Percentiles rank a stretch among this genome's conserved stretches.
Conservation (phyloP, 1,140 invertebrate species). For the Aphidius gifuensis region DNA sequence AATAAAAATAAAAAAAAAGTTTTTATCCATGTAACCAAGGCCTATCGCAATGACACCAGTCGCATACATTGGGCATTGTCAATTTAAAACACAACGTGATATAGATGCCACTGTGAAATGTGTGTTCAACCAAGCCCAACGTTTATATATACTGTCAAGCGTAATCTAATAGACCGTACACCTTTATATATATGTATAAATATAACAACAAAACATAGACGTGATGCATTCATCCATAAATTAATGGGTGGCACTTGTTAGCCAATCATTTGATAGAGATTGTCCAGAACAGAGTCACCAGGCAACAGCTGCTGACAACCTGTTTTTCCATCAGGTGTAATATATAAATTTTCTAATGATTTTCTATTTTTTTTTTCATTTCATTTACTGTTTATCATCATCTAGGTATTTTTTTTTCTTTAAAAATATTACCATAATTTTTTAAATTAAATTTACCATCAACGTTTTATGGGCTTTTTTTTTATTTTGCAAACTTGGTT, state of each 20-base stretch:
- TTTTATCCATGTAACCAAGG: no score
- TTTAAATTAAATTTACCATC: no score
- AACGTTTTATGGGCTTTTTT: no score
- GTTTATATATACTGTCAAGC: slow-evolving; percentile 11
- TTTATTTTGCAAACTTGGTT: no score
- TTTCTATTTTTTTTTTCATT: not conserved
- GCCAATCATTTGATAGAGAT: slow-evolving; percentile 31
- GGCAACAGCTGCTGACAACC: slow-evolving; percentile 30
- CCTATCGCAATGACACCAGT: no score
- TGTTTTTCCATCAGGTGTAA: slow-evolving; percentile 19
- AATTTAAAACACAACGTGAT: no score
- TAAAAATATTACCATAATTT: no score
- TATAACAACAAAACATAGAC: slow-evolving; percentile 5
- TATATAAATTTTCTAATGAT: not conserved
- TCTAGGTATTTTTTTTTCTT: not conserved
- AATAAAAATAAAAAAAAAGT: no score
- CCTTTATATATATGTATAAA: no score
- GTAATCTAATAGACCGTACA: slow-evolving; percentile 35
- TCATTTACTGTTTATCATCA: not conserved
- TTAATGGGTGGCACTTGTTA: slow-evolving; percentile 38
- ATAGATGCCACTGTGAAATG: not conserved
- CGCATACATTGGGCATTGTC: no score
- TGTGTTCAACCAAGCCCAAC: slow-evolving; percentile 13
- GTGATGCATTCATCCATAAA: slow-evolving; percentile 37
- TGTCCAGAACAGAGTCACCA: slow-evolving; percentile 10